Evolutionary conservation across 1,140 invertebrate species (phyloP).

Genomic region (Brachionus rubens): DNA sequence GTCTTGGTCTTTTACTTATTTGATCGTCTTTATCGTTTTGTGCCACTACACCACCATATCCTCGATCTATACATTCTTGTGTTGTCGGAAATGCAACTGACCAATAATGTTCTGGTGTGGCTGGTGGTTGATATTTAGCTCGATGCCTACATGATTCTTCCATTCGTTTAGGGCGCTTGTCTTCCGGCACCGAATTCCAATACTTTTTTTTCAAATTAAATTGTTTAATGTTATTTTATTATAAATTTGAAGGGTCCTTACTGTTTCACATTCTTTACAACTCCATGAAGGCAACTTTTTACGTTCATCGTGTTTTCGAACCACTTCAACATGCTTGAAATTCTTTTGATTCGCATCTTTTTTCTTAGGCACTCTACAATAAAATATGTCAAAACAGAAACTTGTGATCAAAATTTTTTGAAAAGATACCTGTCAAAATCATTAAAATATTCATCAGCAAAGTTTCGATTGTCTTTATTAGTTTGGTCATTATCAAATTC

Average conservation of each 20-base stretch:
- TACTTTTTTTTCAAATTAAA: conserved; percentile 19
- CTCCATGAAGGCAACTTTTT: conserved; percentile 51
- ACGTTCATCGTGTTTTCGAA: conserved; percentile 53
- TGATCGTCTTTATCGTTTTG: conserved; percentile 39
- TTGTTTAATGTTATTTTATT: not conserved
- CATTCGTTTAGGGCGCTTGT: conserved; percentile 49
- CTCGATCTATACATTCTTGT: conserved; percentile 53
- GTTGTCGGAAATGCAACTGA: conserved; percentile 58
- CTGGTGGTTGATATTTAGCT: conserved; percentile 51
- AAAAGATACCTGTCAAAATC: conserved; percentile 17
- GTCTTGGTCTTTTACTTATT: conserved; percentile 3
- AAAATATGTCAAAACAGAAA: not conserved
- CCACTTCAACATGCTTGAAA: conserved; percentile 51
- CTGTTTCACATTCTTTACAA: conserved; percentile 54
- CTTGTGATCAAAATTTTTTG: not conserved
- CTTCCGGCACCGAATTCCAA: conserved; percentile 8
- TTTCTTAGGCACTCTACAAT: conserved; percentile 39
- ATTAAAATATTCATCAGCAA: not conserved
- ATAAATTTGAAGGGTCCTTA: conserved; percentile 46
- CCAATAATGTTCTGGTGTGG: conserved; percentile 60
- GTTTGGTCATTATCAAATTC: not conserved
- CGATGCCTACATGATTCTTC: conserved; percentile 56
- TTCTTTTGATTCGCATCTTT: not conserved
- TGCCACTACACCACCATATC: conserved; percentile 47
- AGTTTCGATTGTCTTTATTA: not conserved